These are phyloP conservation scores for Grammomys dolichurus DNA, from an alignment of 2,113 vertebrate genomes.

Conservation along the genomic window DNA sequence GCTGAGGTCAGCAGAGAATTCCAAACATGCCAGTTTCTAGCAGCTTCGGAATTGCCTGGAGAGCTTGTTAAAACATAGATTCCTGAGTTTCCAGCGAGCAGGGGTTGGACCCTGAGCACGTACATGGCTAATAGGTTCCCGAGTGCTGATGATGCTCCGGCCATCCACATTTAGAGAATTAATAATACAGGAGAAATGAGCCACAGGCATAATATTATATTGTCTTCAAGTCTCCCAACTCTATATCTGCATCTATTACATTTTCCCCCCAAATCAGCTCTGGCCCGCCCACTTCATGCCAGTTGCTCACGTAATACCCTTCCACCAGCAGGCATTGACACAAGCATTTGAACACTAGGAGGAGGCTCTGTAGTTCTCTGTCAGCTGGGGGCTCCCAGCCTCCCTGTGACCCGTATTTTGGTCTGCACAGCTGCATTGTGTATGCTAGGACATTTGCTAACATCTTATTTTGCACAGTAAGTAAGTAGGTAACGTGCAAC, in stretches of 20 bases:
- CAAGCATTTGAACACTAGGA: background rate
- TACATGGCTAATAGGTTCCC: background rate
- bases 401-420: background rate
- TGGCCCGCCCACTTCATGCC: background rate
- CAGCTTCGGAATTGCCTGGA: background rate
- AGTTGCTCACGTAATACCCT: background rate
- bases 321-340: background rate
- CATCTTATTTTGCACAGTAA: background rate
- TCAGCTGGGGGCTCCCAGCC: background rate
- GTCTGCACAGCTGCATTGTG: background rate
- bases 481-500: background rate
- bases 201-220: background rate
- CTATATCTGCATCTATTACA: background rate
- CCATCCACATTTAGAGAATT: background rate
- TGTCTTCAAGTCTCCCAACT: background rate
- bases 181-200: conserved; percentile 2
- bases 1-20: background rate
- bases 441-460: no score
- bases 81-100: background rate
- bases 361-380: background rate
- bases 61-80: background rate
- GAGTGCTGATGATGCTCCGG: background rate
- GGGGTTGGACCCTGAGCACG: background rate
- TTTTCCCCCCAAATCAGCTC: background rate
- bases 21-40: background rate